These are phyloP conservation scores for Pygathrix nemaeus DNA, from an alignment of 2,113 vertebrate genomes.

Conservation along the genomic window DNA sequence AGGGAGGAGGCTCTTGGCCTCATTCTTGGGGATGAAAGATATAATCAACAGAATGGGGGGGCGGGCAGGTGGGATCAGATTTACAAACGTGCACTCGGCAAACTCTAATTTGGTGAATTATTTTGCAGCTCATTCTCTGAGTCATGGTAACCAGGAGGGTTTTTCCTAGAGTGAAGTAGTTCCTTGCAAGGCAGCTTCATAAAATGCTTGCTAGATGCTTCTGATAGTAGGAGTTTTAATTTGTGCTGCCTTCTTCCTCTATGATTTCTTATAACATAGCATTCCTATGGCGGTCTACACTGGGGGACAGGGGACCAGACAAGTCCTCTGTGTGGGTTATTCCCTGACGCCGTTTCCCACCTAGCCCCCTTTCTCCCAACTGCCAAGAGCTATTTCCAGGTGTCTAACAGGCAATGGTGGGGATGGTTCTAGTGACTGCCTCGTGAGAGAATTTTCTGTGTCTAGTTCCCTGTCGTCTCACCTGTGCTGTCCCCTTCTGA, in stretches of 20 bases:
- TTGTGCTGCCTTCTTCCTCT: neutral
- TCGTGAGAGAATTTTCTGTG: neutral
- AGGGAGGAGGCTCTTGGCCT: conserved; percentile 71
- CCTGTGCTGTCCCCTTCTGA: neutral
- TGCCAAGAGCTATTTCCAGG: neutral
- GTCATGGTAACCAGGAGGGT: conserved; percentile 72
- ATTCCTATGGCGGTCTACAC: fast-evolving
- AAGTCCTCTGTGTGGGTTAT: fast-evolving
- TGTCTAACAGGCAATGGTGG: neutral
- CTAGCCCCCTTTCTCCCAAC: fast-evolving
- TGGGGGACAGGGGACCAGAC: neutral
- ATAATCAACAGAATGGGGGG: conserved; percentile 68
- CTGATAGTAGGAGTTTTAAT: neutral
- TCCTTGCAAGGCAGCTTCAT: conserved; percentile 53
- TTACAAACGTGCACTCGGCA: conserved; percentile 77
- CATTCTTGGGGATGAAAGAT: conserved; percentile 81
- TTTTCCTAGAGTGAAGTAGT: conserved; percentile 75
- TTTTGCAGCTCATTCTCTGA: conserved; percentile 82
- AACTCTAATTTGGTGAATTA: conserved; percentile 83
- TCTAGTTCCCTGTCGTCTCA: neutral
- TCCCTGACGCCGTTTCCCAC: fast-evolving
- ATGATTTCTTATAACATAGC: fast-evolving
- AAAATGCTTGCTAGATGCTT: conserved; percentile 42
- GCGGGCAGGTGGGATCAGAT: neutral
- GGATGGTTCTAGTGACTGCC: neutral